phyloP scores from a whole-genome alignment of 2,113 vertebrate genomes.

The Epinephelus fuscoguttatus region DNA sequence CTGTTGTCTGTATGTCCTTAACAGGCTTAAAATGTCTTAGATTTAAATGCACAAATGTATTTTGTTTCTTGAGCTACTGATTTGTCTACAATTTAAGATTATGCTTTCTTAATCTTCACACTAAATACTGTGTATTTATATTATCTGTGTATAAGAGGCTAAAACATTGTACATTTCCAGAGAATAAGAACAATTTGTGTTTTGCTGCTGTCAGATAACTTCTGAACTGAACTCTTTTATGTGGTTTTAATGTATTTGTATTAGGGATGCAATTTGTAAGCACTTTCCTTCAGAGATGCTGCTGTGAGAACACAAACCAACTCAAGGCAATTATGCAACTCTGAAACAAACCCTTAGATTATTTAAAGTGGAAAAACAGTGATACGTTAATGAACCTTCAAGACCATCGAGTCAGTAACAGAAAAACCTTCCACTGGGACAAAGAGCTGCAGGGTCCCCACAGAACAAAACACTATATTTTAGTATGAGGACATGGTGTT shows the following conservation, averaged over 20 bases:
- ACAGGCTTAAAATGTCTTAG: not conserved
- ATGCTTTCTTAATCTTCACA: not conserved
- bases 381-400: not conserved
- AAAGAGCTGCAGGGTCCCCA: not conserved
- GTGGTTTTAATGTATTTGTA: not conserved
- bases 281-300: no score
- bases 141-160: not conserved
- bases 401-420: not conserved
- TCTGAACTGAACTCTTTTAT: not conserved
- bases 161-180: not conserved
- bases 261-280: no score
- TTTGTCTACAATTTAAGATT: not conserved
- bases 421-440: not conserved
- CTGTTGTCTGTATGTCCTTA: not conserved
- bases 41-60: not conserved
- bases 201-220: not conserved
- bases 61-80: not conserved
- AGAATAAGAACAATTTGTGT: not conserved
- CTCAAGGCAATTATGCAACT: no score
- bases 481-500: not conserved
- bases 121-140: not conserved
- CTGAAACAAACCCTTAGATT: no score
- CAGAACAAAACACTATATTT: conserved; percentile 28
- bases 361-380: not conserved
- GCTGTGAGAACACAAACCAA: no score